Evolutionary conservation across 2,888 invertebrate genomes (phyloP).

Genomic region (Drosophila mettleri): DNA sequence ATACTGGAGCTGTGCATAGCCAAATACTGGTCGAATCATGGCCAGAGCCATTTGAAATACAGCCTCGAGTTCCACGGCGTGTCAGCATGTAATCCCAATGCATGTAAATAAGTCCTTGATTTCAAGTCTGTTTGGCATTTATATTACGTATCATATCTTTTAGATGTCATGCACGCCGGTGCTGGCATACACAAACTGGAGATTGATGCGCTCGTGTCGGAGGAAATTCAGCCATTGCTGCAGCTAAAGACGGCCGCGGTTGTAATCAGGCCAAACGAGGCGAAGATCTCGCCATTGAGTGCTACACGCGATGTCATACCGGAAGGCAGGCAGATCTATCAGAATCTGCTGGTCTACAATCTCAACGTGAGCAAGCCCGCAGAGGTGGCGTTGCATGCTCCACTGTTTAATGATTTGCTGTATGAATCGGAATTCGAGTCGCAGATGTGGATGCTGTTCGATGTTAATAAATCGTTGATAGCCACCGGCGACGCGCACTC

Average conservation of each 20-base stretch:
- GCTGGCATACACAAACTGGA: conserved; percentile 91
- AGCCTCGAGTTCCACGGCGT: conserved; percentile 93
- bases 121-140: not conserved
- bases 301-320: conserved; percentile 93
- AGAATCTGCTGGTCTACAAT: conserved; percentile 93
- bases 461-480: conserved; percentile 94
- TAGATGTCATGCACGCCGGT: conserved; percentile 89
- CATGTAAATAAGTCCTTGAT: conserved; percentile 73
- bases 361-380: conserved; percentile 93
- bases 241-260: conserved; percentile 91
- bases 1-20: conserved; percentile 95
- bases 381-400: conserved; percentile 92
- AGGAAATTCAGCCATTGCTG: conserved; percentile 92
- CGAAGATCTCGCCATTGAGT: conserved; percentile 92
- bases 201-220: conserved; percentile 88
- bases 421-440: conserved; percentile 99
- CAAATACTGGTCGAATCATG: conserved; percentile 97
- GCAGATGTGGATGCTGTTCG: conserved; percentile 98
- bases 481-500: conserved; percentile 96
- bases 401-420: conserved; percentile 93
- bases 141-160: no score
- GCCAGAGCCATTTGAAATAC: conserved; percentile 91
- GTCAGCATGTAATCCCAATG: conserved; percentile 87
- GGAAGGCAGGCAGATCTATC: conserved; percentile 95
- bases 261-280: conserved; percentile 91